Base-by-base conservation (phyloP, 2,113 vertebrate genomes). In the Perca fluviatilis region DNA sequence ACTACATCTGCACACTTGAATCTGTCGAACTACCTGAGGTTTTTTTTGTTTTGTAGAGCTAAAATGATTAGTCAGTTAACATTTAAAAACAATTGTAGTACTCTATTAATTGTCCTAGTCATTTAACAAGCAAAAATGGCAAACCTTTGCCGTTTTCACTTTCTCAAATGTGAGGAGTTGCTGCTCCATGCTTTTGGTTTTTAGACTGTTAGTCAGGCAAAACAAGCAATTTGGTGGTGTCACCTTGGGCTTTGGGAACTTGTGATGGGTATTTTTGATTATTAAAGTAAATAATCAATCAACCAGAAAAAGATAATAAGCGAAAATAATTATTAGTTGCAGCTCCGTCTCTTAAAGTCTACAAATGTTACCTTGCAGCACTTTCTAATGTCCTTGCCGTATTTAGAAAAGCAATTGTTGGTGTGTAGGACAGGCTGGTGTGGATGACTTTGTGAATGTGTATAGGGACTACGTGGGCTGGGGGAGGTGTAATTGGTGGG, bases 371-470 rank as follows among this genome's bases (percentile, higher is more conserved):
- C 1, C 49, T 74, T 78, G 33, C 51, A 62, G 68, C 23, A 6
- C 54, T 61, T 62, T 27, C 30, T 68, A 19, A 62, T 72, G 71
- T 86, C 81, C 86, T 85, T 18, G 51, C 77, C 71, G 78, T 58
- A 78, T 79, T 76, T 63, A 79, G 50, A 68, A 49, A 80, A 85
- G 49, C 65, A 21, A 3, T 65, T 57, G 60, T 27, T 49, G 67
- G 61, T 47, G 70, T 33, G 69, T 50, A 79, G 63, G 68, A 76
- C 71, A n/a, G 54, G 50, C 76, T 75, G 62, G 60, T 66, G 64
- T 60, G 74, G 72, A 57, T 84, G 85, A 91, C 82, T 89, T 91
- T 91, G 77, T 83, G 85, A 83, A 64, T 36, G 76, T 77, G 78
- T 57, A 81, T 49, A 40, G 58, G 66, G 73, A 77, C 80, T 87